A percentile compares a stretch with the other conserved stretches of the same genome.
These are phyloP conservation scores for Leptosomus discolor DNA, from an alignment of 2,113 vertebrate genomes.

Conservation along the genomic window DNA sequence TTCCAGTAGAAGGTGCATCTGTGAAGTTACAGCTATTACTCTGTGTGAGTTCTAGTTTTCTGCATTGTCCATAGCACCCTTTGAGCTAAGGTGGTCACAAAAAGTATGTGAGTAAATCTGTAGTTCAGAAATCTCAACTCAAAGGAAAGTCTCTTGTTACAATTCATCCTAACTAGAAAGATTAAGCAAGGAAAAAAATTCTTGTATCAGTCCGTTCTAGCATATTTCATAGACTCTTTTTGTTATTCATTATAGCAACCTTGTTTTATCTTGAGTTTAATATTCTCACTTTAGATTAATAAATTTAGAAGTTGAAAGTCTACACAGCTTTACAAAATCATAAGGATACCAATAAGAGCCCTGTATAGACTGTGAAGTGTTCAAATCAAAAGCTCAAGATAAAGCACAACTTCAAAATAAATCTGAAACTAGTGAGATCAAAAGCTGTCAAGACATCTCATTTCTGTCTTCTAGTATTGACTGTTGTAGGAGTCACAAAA, in stretches of 20 bases:
- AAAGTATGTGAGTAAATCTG: neutral
- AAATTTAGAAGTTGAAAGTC: neutral
- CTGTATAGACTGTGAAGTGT: neutral
- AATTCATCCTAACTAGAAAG: neutral
- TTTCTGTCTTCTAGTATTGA: neutral
- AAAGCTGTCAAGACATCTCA: neutral
- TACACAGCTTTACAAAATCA: neutral
- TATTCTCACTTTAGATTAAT: neutral
- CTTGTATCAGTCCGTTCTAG: neutral
- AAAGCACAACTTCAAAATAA: neutral
- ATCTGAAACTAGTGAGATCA: neutral
- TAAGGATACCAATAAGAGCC: neutral
- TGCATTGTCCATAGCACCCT: neutral
- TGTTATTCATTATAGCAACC: neutral
- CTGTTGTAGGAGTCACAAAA: neutral
- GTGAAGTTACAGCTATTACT: neutral
- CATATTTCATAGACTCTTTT: neutral
- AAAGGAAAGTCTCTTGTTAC: neutral
- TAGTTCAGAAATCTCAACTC: neutral
- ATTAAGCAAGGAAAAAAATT: neutral
- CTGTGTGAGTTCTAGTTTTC: neutral
- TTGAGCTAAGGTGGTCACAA: neutral
- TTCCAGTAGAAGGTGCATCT: neutral
- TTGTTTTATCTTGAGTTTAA: neutral
- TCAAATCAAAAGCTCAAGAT: neutral